Conservation (phyloP, 2,888 invertebrate species). For the Crossocerus cetratus region DNA sequence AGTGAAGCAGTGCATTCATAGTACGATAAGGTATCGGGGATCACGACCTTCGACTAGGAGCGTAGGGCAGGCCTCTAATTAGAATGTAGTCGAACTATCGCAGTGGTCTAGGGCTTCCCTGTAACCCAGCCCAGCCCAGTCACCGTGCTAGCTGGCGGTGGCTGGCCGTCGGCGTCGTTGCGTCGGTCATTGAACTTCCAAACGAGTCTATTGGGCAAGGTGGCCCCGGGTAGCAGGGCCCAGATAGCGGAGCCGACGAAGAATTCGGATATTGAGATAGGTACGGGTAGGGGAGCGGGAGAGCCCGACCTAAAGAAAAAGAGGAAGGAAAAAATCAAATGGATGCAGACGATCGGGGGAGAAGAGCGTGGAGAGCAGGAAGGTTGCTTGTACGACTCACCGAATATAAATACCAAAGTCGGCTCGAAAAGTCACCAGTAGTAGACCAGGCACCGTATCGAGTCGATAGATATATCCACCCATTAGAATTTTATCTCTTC, state of each 20-base stretch:
- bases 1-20: no score
- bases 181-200: slow-evolving; percentile 40
- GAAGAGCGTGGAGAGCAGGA: slow-evolving; percentile 22
- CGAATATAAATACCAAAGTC: slow-evolving; percentile 61
- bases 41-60: no score
- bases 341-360: slow-evolving; percentile 21
- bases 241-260: slow-evolving; percentile 25
- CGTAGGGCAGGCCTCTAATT: no score
- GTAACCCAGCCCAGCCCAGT: background rate
- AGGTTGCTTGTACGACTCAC: slow-evolving; percentile 46
- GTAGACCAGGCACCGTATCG: slow-evolving; percentile 48
- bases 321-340: slow-evolving; percentile 29
- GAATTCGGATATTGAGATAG: slow-evolving; percentile 51
- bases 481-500: no score
- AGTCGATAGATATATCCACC: background rate
- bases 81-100: background rate
- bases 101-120: no score
- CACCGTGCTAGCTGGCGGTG: no score
- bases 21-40: no score
- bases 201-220: slow-evolving; percentile 14
- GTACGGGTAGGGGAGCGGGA: slow-evolving; percentile 18
- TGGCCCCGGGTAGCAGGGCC: background rate
- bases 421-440: slow-evolving; percentile 60
- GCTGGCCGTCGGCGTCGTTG: background rate
- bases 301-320: background rate